phyloP scores from a whole-genome alignment of 1,140 invertebrate genomes.

The Argopecten irradians region DNA sequence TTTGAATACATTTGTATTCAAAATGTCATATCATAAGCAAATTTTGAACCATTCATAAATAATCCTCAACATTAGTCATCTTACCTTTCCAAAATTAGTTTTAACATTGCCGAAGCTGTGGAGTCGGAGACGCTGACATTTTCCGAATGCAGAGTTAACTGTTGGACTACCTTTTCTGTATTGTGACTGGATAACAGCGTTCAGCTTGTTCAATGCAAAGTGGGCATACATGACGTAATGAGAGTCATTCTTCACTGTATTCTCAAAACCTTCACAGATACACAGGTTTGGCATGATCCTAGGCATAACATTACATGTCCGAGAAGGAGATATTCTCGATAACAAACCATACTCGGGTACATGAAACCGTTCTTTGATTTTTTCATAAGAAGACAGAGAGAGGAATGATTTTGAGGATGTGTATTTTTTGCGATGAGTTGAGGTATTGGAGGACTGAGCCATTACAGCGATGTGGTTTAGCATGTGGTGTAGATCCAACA shows the following conservation, averaged over 20 bases:
- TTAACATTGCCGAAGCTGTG: conserved; percentile 53
- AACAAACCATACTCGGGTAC: conserved; percentile 62
- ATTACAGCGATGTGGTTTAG: conserved; percentile 46
- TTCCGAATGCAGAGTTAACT: conserved; percentile 46
- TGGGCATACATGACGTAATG: conserved; percentile 64
- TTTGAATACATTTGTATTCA: not conserved
- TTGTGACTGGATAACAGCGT: conserved; percentile 68
- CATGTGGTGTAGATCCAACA: conserved; percentile 65
- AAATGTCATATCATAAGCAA: not conserved
- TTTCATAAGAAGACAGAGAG: not conserved
- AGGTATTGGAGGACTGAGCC: not conserved
- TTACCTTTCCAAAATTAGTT: conserved; percentile 26
- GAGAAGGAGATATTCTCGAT: conserved; percentile 51
- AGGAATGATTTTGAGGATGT: conserved; percentile 20
- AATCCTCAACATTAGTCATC: not conserved
- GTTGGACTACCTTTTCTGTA: not conserved
- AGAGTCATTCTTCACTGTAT: conserved; percentile 49
- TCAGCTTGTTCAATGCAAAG: conserved; percentile 69
- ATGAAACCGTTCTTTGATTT: conserved; percentile 44
- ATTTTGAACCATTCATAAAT: not conserved
- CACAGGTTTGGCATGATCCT: conserved; percentile 69
- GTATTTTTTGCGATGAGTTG: not conserved
- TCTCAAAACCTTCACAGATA: conserved; percentile 72
- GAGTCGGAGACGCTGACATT: conserved; percentile 55
- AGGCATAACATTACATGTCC: conserved; percentile 68